Base-by-base conservation (phyloP, 2,888 invertebrate species). In the Papilio protenor region DNA sequence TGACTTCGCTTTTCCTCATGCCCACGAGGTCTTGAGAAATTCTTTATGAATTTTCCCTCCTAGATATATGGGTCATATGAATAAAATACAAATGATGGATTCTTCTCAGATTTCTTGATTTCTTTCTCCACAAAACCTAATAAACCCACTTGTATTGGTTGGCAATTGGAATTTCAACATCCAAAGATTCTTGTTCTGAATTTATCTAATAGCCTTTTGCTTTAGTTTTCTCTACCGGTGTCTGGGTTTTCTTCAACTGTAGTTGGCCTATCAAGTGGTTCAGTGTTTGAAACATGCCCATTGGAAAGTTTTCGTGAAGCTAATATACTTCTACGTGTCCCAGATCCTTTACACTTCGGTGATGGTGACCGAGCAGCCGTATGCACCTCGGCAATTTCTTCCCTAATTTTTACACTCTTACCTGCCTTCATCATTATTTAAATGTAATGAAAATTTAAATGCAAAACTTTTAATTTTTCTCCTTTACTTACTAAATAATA, bases 151-250 rank as follows among this genome's bases (percentile, higher is more conserved):
- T 95, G 95, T 73, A 95, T 91, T 95, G 95, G 77, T 95, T 94
- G 81, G 96, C 96, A 59, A 96, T 96, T 70, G 96, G 96, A 40
- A 95, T 85, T 83, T 96, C 96, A 1, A 93, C 92, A 40, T 40
- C 40, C 40, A 40, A 8, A 40, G 40, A 40, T 8, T 40, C 40
- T 77, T 94, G 92, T 82, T 95, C 95, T 0, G 95, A 94, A 80
- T 93, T 92, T 47, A 92, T 91, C 95, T 95, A 95, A 80, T 89
- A 93, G 69, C 94, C 95, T 11, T 93, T 86, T 0, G 85, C 72
- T 84, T 93, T 94, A 0, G 91, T 84, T 81, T 91, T 94, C 6
- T 93, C 94, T 33, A 85, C 75, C 0, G 84, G 11, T 40, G 86
- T 83, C 89, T 8, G 76, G 59, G 2, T 80, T 75, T 18, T 87